Conservation (phyloP, 2,888 invertebrate species). For the Apodemia zela region DNA sequence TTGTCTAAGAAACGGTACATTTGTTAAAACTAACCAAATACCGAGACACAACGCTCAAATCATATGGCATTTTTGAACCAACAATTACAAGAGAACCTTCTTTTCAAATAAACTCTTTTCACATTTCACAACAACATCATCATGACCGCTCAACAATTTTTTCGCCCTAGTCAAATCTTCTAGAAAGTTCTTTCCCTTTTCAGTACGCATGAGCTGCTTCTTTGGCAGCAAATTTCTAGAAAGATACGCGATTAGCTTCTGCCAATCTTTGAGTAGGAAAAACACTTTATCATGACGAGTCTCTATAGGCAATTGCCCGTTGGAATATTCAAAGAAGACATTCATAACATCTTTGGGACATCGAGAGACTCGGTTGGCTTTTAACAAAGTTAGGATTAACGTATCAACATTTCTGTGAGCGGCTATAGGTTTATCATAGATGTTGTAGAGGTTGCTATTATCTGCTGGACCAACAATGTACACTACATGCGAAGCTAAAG, state of each 20-base stretch:
- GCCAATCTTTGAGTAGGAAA: conserved; percentile 62
- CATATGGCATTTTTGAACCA: background rate
- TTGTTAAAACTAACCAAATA: background rate
- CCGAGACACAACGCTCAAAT: background rate
- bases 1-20: background rate
- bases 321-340: conserved; percentile 64
- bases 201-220: conserved; percentile 58
- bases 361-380: conserved; percentile 40
- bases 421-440: conserved; percentile 65
- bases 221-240: conserved; percentile 64
- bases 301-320: conserved; percentile 54
- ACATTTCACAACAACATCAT: conserved; percentile 45
- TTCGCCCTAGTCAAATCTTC: conserved; percentile 64
- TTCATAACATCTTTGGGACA: conserved; percentile 55
- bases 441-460: conserved; percentile 50
- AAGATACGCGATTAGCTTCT: conserved; percentile 60
- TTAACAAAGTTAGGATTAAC: conserved; percentile 51
- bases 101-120: conserved; percentile 39
- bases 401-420: conserved; percentile 55
- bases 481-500: conserved; percentile 53
- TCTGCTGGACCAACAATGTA: conserved; percentile 64
- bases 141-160: conserved; percentile 51
- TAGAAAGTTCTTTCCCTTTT: conserved; percentile 60
- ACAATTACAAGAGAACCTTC: conserved; percentile 47
- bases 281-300: conserved; percentile 52